Evolutionary conservation across 2,888 invertebrate species (phyloP).

Genomic region (Lasioglossum leucozonium): DNA sequence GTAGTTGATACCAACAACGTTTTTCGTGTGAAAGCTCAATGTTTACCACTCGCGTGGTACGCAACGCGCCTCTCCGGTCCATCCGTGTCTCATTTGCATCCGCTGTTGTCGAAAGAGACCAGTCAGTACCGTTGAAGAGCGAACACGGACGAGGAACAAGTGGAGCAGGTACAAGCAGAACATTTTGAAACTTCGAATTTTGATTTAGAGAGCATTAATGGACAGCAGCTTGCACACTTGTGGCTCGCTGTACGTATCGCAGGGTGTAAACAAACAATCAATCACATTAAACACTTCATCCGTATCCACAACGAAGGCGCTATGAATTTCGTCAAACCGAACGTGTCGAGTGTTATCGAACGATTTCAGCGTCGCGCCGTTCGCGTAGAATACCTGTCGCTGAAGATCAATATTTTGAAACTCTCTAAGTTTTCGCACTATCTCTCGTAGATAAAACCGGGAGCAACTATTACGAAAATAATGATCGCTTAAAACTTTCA

Average conservation of each 20-base stretch:
- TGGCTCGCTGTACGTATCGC: background rate
- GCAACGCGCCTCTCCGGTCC: background rate
- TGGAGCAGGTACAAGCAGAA: background rate
- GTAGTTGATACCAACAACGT: background rate
- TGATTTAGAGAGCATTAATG: background rate
- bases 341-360: background rate
- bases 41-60: background rate
- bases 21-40: background rate
- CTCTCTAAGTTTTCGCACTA: background rate
- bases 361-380: background rate
- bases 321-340: background rate
- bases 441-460: background rate
- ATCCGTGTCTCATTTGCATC: background rate
- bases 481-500: background rate
- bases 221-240: background rate
- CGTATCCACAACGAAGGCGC: background rate
- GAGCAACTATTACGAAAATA: background rate
- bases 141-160: background rate
- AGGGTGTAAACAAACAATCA: background rate
- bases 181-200: slow-evolving; percentile 1
- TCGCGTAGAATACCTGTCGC: background rate
- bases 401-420: background rate
- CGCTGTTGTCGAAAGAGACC: background rate
- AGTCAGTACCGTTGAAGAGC: background rate
- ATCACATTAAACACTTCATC: slow-evolving; percentile 5